Percentiles rank a stretch among this genome's conserved stretches.
These are phyloP conservation scores for Camponotus floridanus DNA, from an alignment of 1,140 invertebrate genomes.

Conservation along the genomic window DNA sequence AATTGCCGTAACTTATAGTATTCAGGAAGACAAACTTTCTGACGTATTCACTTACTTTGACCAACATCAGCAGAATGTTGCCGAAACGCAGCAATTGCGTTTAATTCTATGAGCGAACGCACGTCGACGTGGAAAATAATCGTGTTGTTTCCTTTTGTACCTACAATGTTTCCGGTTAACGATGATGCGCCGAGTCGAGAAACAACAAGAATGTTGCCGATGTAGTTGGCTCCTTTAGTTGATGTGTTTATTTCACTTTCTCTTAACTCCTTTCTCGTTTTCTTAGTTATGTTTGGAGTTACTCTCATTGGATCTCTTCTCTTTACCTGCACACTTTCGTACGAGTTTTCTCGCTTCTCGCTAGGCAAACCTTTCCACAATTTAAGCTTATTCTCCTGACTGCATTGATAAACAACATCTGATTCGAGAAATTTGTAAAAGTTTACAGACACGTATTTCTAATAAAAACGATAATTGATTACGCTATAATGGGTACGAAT, in stretches of 20 bases:
- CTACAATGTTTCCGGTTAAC: constrained; percentile 45
- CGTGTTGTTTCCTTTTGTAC: constrained; percentile 58
- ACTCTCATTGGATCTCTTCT: background rate
- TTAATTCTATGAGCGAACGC: constrained; percentile 46
- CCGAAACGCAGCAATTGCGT: constrained; percentile 44
- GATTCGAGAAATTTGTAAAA: constrained; percentile 5
- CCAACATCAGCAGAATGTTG: background rate
- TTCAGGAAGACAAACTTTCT: background rate
- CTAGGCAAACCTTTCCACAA: constrained; percentile 26
- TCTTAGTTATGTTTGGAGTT: constrained; percentile 41
- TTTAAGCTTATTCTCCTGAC: constrained; percentile 38
- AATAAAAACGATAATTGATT: background rate
- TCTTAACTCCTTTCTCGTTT: constrained; percentile 28
- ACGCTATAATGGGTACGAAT: background rate
- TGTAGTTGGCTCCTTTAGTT: constrained; percentile 58
- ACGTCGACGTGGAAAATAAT: constrained; percentile 53
- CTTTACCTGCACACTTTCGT: background rate
- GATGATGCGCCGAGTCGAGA: constrained; percentile 41
- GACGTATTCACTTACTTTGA: background rate
- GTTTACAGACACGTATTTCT: constrained; percentile 8
- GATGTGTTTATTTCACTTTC: constrained; percentile 53
- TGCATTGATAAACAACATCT: constrained; percentile 16
- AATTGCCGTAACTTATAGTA: constrained; percentile 2
- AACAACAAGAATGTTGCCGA: constrained; percentile 49
- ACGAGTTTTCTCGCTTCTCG: constrained; percentile 37